Base-by-base conservation (phyloP, 1,140 invertebrate species). In the Zaprionus taronus region DNA sequence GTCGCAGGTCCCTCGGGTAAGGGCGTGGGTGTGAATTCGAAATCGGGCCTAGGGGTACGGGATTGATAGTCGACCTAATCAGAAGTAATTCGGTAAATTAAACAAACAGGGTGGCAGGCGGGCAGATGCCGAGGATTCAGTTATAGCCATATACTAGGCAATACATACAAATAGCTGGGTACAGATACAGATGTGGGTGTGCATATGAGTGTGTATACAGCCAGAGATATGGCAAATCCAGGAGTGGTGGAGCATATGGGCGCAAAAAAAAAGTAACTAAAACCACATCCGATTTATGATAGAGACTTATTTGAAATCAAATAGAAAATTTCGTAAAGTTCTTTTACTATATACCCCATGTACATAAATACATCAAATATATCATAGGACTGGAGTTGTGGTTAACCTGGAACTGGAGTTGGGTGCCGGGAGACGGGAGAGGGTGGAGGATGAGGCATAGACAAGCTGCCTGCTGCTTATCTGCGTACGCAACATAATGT, bases 71-170 rank as follows among this genome's bases (percentile, higher is more conserved):
- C 56, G 69, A 56, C 57, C 65, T 83, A 87, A 89, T 87, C 84
- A 81, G 78, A 89, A 81, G 70, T 81, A 84, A 85, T 89, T 89
- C 75, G 70, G 82, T 89, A 84, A 84, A 90, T 84, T 81, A 90
- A 90, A 85, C 81, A 85, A 90, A 72, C 62, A 72, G 26, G 24
- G 53, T 41, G 53, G 20, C 20, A 12, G 20, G 41, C 41, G 17
- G 51, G 41, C 74, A 80, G 56, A 36, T 65, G 57, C 72, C 17
- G 77, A 58, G 72, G 47, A 77, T 73, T 44, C 47, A 69, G 38
- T n/a, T 28, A 62, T 47, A 31, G 28, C 61, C 38, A 84, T 49
- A 61, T 17, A 69, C 26, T 15, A 69, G 31, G 47, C 11, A 49
- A 15, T 38, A 53, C 22, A 56, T 31, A 56, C 62, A 11, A 11